Base-by-base conservation (phyloP, 2,888 invertebrate genomes). In the Acleris emargana region DNA sequence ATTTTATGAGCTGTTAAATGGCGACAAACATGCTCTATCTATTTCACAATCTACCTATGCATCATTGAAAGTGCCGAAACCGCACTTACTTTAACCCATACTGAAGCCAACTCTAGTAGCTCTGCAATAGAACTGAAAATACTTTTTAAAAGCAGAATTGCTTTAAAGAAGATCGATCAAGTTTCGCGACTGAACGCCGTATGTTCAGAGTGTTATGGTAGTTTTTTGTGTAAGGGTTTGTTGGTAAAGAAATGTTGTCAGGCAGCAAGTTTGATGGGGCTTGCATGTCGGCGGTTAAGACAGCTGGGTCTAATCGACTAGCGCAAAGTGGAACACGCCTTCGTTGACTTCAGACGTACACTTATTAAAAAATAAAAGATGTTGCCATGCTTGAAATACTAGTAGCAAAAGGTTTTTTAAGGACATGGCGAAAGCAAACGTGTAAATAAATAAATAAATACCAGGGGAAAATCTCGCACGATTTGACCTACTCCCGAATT, bases 211-310 rank as follows among this genome's bases (percentile, higher is more conserved):
- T 38, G 25, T 13, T 22, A 47, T 43, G 45, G 25, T 57, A 11
- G 18, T n/a, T 16, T 55, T 49, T 28, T 13, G 1, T 57, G 51
- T 52, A 20, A 5, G 17, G 11, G 43, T 43, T 52, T 42, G 68
- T 67, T 61, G 69, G 69, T 69, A 68, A 70, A 71, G 71, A 68
- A 71, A 68, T 70, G 68, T 72, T 68, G 71, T 73, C 71, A 73
- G 74, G 45, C 69, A 70, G 68, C 71, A 80, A 80, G 71, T 80
- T 79, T 77, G 76, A 79, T 80, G 74, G 73, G 73, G 62, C 66
- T 79, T 60, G 76, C 79, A 73, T 79, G 80, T 76, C 71, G 72
- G 73, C 70, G 72, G 75, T 68, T 67, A 62, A 73, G 76, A 74
- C 76, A 78, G 76, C 72, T 66, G 73, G 76, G 70, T 76, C 70